Evolutionary conservation across 2,113 vertebrate genomes (phyloP), one percentile per base, ranked within the genome.

Genomic region (Isurus oxyrinchus): DNA sequence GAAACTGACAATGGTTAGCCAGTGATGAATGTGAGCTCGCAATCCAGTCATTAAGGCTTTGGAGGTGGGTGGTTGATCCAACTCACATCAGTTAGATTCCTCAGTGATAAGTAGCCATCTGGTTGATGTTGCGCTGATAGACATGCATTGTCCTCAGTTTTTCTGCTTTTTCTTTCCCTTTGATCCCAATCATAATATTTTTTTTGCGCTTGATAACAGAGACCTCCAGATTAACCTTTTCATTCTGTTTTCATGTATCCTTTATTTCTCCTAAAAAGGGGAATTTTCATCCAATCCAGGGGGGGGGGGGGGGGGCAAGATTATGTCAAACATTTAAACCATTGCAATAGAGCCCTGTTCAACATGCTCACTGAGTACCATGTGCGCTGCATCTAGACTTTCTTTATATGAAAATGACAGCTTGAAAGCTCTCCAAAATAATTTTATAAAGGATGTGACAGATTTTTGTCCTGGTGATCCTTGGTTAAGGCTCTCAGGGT

Each of bases 61-160:
- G 44, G 67, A 95, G 66, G 49, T 72, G 94, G 67, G 94, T 76
- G 40, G n/a, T 66, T 95, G 94, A 55, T 72, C 44, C 67, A 76
- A 69, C 23, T 72, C 40, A 72, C 94, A 95, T 95, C 94, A 76
- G 94, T 69, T 95, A 72, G 94, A 72, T 95, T 53, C 23, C 49
- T 95, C 13, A 8, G 21, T 95, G 94, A 95, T 95, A 96, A 69
- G 93, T 13, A 96, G 67, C 55, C 88, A 84, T 96, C 55, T 95
- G 91, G 90, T 63, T 79, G 96, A 94, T 67, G 93, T 96, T 96
- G 93, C 76, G 40, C 69, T 49, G 96, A 96, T 96, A 86, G 57
- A 61, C 21, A 59, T n/a, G 53, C 49, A 59, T 27, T 95, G 76
- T 61, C 76, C 72, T 96, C 59, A 67, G 55, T 44, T 84, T 96